Conservation (phyloP, 2,797 vertebrate species). For the Lepus townsendii region DNA sequence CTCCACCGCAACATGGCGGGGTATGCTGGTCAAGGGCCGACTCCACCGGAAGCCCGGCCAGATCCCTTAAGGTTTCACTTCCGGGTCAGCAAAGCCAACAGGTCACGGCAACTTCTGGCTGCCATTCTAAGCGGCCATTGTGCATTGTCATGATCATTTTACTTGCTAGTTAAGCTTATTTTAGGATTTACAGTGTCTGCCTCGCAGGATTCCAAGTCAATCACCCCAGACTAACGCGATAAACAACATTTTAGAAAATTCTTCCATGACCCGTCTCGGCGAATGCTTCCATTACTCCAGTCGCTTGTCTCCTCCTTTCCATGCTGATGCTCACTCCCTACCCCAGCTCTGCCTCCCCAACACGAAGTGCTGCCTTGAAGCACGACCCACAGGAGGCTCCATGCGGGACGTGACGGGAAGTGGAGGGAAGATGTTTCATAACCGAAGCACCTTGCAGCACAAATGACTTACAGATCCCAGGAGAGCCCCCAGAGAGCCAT, state of each 20-base stretch:
- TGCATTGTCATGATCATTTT: neutral
- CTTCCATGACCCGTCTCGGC: neutral
- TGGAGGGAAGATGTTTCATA: neutral
- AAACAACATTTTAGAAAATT: neutral
- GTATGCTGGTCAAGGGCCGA: too few relatives aligned
- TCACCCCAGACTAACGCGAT: neutral
- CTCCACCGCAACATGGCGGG: too few relatives aligned
- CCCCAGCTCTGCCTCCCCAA: neutral
- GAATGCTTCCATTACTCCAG: neutral
- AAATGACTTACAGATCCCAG: neutral
- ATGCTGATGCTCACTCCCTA: neutral
- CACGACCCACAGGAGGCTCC: neutral
- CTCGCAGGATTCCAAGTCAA: neutral
- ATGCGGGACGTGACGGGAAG: neutral
- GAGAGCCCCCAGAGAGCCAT: neutral
- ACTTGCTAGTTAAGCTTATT: neutral
- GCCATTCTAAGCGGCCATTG: neutral
- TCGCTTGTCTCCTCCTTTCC: neutral
- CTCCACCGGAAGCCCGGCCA: too few relatives aligned
- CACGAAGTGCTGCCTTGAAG: neutral
- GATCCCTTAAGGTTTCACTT: neutral
- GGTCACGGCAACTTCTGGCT: neutral
- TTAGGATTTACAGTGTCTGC: neutral
- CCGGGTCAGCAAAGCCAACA: neutral
- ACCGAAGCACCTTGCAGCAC: neutral